Base-by-base conservation (phyloP, 2,113 vertebrate genomes). In the Cromileptes altivelis region DNA sequence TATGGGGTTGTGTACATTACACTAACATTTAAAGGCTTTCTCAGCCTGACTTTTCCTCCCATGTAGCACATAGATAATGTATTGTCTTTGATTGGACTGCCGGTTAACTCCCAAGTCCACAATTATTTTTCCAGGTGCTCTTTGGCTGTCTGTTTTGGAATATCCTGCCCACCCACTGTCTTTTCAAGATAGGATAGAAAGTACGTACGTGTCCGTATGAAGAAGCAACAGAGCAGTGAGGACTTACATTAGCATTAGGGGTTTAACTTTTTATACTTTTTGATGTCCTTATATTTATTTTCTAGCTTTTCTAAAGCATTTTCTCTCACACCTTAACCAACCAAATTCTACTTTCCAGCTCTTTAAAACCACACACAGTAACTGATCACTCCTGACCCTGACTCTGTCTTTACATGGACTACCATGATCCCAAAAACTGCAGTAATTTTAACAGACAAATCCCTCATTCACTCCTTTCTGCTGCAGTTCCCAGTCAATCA, bases 401-500 rank as follows among this genome's bases (percentile, higher is more conserved):
- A 57, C 27, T 21, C 33, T 3, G 45, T 68, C 10, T 78, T 61
- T 74, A 61, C 2, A 47, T 25, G 47, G 76, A 78, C 25, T 30
- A 12, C 58, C 11, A 56, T 33, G 18, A 27, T 10, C 81, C 68
- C 55, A 58, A 86, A 76, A 78, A 74, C 55, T 50, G 42, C 55
- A 14, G 23, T 57, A 12, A 74, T 49, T 82, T 50, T 18, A 73
- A 71, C 15, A 78, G 40, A 70, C 61, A 71, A 77, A 73, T 77
- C 33, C 70, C 64, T 90, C 18, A 78, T 69, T 76, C 55, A 62
- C 47, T 47, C 33, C 78, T 65, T 67, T 69, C 55, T 70, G 55
- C 45, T 75, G 18, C 4, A 82, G 55, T 47, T 77, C 50, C 47
- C 11, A 73, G 73, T 84, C 84, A 84, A 75, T 90, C 87, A 73